Evolutionary conservation across 2,888 invertebrate genomes (phyloP), one percentile per base, ranked within the genome.

Genomic region (Acheta domesticus): DNA sequence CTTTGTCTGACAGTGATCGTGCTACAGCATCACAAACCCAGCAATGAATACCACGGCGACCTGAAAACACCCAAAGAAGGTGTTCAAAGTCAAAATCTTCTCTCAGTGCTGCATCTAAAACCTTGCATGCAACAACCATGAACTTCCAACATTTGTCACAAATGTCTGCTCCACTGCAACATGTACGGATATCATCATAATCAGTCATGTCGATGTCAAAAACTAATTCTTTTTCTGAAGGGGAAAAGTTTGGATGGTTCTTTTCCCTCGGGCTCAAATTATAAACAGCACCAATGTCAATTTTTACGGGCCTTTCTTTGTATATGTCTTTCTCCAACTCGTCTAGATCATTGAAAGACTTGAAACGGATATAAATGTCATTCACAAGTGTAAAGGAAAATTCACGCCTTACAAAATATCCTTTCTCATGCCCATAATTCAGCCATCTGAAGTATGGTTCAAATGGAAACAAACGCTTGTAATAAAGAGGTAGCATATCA

Each of bases 191-290:
- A 85, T 97, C 96, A 89, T 99, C 99, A 87, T 99, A 99, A 88
- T 99, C 99, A 62, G 99, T 98, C 90, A 99, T 94, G 90, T 99
- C 99, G 84, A 99, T 99, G 91, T 99, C 99, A 88, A 99, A 97
- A 0, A 99, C 97, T 19, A 99, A 89, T 89, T 99, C 99, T 85
- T 96, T 94, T 84, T 95, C 91, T 21, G 91, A 86, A 84, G 94
- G 87, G 87, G 89, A 86, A 84, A 91, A 90, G 48, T 86, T 86
- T 36, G 86, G 80, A 73, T 85, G 84, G 23, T 85, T 86, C 79
- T 88, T 86, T 48, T 87, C 87, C 83, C 90, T 91, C 12, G 93
- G 93, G 91, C 92, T 90, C 84, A 80, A 88, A 83, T 90, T 90
- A 85, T 95, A 97, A 16, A 98, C 92, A 48, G 97, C 96, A 76